Evolutionary conservation across 2,888 invertebrate genomes (phyloP), one percentile per base, ranked within the genome.

Genomic region (Scaptomyza flava): DNA sequence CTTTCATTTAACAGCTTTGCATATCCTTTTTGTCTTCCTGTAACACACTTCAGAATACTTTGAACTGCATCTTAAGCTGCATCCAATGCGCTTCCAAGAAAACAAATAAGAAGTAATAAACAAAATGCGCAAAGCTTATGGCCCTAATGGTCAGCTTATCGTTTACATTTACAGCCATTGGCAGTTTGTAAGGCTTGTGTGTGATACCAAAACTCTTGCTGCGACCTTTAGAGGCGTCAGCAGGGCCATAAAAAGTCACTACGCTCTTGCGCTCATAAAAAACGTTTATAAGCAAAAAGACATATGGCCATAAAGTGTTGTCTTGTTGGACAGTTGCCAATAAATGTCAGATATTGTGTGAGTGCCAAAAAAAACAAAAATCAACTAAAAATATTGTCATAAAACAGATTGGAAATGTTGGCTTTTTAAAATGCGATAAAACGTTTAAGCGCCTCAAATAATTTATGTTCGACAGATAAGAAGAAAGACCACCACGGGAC

Each of bases 361-460:
- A 61, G 61, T 72, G 86, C 86, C 86, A 83, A 81, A 41, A 41
- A 41, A 41, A 4, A 0, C 6, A 3, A 41, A 41, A 41, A 3
- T 3, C 1, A 36, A 36, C 6, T 14, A 36, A 6, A 38, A 82
- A 82, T 83, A 80, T 77, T 69, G 84, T 71, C 87, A 86, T 86
- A 82, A 82, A 81, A 82, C 80, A 81, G 72, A 75, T 68, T 47
- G 63, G 33, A 47, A 72, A 50, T 20, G 20, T 34, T n/a, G 77
- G 68, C 68, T 72, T 75, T 86, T 82, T 75, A 83, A 86, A 83
- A 48, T 72, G 87, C 84, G 87, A 82, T 82, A 82, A 86, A 82
- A 83, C 84, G 85, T 75, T 86, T 72, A 78, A 62, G 82, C 82
- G 79, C 87, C 81, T 82, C 87, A 78, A 57, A 71, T 78, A 71